phyloP scores from a whole-genome alignment of 2,888 invertebrate species.

The Eupeodes latifasciatus region DNA sequence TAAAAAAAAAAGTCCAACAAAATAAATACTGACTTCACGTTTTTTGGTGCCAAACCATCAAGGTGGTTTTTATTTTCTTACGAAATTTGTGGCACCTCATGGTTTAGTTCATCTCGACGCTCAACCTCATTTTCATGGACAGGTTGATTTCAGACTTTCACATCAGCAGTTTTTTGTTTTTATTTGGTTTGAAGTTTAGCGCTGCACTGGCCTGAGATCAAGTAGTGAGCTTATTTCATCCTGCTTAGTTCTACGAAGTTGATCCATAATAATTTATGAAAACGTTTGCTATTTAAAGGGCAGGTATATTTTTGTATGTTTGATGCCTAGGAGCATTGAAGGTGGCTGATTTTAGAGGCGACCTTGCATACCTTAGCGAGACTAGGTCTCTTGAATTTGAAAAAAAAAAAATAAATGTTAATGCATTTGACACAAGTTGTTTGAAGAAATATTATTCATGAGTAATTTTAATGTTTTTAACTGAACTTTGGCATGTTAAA shows the following conservation, averaged over 20 bases:
- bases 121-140: constrained; percentile 25
- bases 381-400: background rate
- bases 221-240: constrained; percentile 21
- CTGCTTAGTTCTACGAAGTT: background rate
- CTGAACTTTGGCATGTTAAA: background rate
- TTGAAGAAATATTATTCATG: background rate
- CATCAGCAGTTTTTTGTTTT: constrained; percentile 11
- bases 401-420: background rate
- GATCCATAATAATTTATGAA: constrained; percentile 15
- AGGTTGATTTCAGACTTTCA: constrained; percentile 34
- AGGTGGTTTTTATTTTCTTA: constrained; percentile 16
- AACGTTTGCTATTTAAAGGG: constrained; percentile 4
- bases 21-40: constrained; percentile 6
- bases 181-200: background rate
- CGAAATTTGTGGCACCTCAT: constrained; percentile 21
- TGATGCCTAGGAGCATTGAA: background rate
- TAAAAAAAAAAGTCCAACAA: background rate
- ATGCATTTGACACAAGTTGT: constrained; percentile 5
- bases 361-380: background rate
- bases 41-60: constrained; percentile 7
- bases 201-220: background rate
- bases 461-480: background rate
- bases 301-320: background rate
- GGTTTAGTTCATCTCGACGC: constrained; percentile 35
- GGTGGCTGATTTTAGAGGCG: background rate